phyloP scores from a whole-genome alignment of 2,888 invertebrate species.

The Cantharis lateralis region DNA sequence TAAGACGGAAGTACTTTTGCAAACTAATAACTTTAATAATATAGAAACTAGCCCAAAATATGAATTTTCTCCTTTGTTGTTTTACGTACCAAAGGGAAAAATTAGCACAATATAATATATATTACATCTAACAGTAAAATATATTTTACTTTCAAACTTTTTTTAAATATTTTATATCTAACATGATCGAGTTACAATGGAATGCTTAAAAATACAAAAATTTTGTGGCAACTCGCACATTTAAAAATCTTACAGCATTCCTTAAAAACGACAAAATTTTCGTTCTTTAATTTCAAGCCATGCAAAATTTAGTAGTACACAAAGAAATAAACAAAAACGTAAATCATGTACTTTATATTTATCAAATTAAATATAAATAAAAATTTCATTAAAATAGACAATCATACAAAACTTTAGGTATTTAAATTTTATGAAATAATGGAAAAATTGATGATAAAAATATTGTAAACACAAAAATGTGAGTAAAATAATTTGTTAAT shows the following conservation, averaged over 20 bases:
- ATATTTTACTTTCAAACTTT: constrained; percentile 17
- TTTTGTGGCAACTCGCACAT: neutral
- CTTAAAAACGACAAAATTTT: constrained; percentile 1
- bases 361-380: neutral
- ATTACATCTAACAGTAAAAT: constrained; percentile 27
- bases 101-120: constrained; percentile 15
- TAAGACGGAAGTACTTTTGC: constrained; percentile 14
- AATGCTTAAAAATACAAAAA: constrained; percentile 9
- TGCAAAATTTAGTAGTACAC: neutral
- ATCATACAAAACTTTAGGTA: neutral
- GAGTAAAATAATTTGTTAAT: constrained; percentile 31
- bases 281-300: neutral
- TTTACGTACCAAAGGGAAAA: constrained; percentile 15
- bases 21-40: constrained; percentile 6
- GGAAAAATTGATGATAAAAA: constrained; percentile 21
- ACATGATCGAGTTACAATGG: constrained; percentile 14
- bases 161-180: constrained; percentile 11
- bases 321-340: neutral
- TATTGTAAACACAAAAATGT: constrained; percentile 10
- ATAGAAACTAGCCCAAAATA: constrained; percentile 9
- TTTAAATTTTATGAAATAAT: neutral
- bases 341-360: neutral
- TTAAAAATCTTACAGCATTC: neutral
- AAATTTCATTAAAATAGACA: neutral
- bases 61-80: constrained; percentile 14